Conservation (phyloP, 2,113 vertebrate species). For the Hemiscyllium ocellatum region DNA sequence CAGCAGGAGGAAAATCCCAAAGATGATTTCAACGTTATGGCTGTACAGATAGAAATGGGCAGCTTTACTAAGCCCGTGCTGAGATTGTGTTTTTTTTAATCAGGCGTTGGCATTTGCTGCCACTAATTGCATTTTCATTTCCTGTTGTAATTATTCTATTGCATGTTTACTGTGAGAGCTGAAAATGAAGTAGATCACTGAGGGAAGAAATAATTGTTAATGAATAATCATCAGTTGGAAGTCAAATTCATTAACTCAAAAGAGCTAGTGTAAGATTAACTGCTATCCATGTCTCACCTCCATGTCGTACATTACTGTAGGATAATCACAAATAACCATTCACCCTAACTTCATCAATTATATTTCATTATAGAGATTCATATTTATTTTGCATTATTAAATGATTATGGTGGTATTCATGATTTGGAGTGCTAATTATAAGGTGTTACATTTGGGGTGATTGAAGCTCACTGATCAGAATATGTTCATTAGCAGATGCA, state of each 20-base stretch:
- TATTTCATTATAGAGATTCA: constrained; percentile 69
- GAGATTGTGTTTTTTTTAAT: constrained; percentile 54
- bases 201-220: constrained; percentile 75
- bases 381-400: constrained; percentile 64
- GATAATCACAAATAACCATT: constrained; percentile 73
- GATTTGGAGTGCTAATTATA: constrained; percentile 71
- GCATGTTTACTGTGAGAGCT: constrained; percentile 69
- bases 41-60: constrained; percentile 53
- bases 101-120: constrained; percentile 69
- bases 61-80: constrained; percentile 47
- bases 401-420: constrained; percentile 64
- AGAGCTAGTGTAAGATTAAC: constrained; percentile 70
- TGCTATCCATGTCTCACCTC: constrained; percentile 58
- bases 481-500: constrained; percentile 64
- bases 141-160: constrained; percentile 71
- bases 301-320: constrained; percentile 61
- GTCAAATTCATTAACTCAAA: constrained; percentile 82
- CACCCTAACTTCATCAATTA: constrained; percentile 74
- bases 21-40: constrained; percentile 48
- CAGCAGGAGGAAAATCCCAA: not conserved
- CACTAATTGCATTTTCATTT: constrained; percentile 74
- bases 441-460: constrained; percentile 65
- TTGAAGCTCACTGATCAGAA: constrained; percentile 63
- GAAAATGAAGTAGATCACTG: constrained; percentile 69
- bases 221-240: constrained; percentile 78